Percentiles rank a stretch among this genome's conserved stretches.
phyloP scores from a whole-genome alignment of 1,140 invertebrate genomes.

The Solenopsis invicta region DNA sequence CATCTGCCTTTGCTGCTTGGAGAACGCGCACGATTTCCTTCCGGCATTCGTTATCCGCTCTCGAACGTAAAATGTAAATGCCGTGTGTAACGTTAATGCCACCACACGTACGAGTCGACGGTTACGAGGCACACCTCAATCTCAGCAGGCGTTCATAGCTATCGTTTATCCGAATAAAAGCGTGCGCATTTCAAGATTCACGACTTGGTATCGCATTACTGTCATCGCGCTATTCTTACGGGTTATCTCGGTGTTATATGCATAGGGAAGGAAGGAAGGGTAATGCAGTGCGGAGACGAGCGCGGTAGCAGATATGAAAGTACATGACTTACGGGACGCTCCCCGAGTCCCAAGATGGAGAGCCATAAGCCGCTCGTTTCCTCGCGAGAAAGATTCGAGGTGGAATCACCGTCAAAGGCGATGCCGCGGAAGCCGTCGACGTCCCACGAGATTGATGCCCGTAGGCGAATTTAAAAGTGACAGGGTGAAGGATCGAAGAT shows the following conservation, averaged over 20 bases:
- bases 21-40: constrained; percentile 9
- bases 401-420: constrained; percentile 60
- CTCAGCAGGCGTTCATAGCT: not conserved
- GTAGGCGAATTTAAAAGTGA: constrained; percentile 64
- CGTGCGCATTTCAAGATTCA: constrained; percentile 5
- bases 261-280: constrained; percentile 24
- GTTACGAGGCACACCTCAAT: not conserved
- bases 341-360: constrained; percentile 38
- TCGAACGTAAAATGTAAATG: not conserved
- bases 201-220: constrained; percentile 53
- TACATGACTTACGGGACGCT: constrained; percentile 60
- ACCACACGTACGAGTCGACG: not conserved
- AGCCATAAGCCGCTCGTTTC: constrained; percentile 52
- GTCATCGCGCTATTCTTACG: constrained; percentile 50
- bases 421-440: constrained; percentile 55
- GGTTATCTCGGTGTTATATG: constrained; percentile 45
- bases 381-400: constrained; percentile 41
- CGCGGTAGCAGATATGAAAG: constrained; percentile 25
- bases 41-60: not conserved
- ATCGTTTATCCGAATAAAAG: constrained; percentile 15
- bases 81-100: not conserved
- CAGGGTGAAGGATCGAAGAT: constrained; percentile 57
- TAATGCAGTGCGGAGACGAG: constrained; percentile 52
- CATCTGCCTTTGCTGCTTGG: constrained; percentile 34
- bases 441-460: constrained; percentile 67